phyloP scores from a whole-genome alignment of 1,140 invertebrate species.

The Drosophila carrolli region DNA sequence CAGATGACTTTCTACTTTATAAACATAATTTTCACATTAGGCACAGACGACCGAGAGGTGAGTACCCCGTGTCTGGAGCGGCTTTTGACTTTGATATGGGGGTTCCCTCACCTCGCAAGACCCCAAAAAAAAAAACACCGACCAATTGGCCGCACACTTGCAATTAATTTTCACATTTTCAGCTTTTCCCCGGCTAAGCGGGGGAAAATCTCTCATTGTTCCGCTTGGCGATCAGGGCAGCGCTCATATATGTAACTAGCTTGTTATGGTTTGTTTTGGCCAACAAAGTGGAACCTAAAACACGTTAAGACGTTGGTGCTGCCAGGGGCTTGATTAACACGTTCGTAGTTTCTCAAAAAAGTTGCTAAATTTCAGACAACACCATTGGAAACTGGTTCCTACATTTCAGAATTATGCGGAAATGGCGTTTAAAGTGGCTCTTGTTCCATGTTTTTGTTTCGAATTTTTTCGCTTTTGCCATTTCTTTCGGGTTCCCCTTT shows the following conservation, averaged over 20 bases:
- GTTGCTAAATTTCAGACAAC: conserved; percentile 50
- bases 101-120: conserved; percentile 2
- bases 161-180: conserved; percentile 70
- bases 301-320: conserved; percentile 35
- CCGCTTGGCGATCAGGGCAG: conserved; percentile 50
- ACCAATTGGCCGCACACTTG: conserved; percentile 44
- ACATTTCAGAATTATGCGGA: conserved; percentile 74
- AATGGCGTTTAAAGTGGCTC: conserved; percentile 59
- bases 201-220: conserved; percentile 58
- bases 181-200: conserved; percentile 44
- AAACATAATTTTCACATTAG: conserved; percentile 81
- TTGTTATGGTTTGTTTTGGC: conserved; percentile 47
- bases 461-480: conserved; percentile 23
- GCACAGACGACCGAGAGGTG: conserved; percentile 25
- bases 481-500: conserved; percentile 32
- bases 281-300: conserved; percentile 75
- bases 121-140: background rate
- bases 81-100: conserved; percentile 57
- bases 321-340: conserved; percentile 62
- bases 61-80: conserved; percentile 26
- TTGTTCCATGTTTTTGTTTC: conserved; percentile 41
- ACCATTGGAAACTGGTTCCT: conserved; percentile 65
- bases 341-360: conserved; percentile 38
- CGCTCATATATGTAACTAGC: conserved; percentile 33
- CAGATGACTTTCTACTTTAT: conserved; percentile 71